Base-by-base conservation (phyloP, 2,113 vertebrate species). In the Rhodinocichla rosea region DNA sequence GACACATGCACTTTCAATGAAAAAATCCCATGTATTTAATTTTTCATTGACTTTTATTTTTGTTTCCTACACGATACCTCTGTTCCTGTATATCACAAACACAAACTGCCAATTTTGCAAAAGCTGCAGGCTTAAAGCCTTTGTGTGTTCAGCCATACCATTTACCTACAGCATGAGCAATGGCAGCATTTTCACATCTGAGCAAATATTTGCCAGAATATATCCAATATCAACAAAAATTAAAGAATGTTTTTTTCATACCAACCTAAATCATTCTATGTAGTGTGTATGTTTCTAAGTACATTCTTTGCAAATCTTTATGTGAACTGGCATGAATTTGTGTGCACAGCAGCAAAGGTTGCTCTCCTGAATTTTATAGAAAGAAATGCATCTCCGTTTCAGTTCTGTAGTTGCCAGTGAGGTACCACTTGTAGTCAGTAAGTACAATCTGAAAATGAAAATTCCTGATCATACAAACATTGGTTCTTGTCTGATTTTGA, bases 181-280 rank as follows among this genome's bases (percentile, higher is more conserved):
- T 90, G 96, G 97, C 97, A 97, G 87, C 98, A 98, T 98, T 98
- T 98, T 97, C 89, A 90, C 5, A 1, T 84, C 53, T 47, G 63
- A 64, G n/a, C 40, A 83, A 18, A 11, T 76, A 65, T 44, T 33
- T 33, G 24, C 44, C 55, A 33, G 68, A 69, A 53, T 42, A 30
- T 56, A 56, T 14, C 30, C 71, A 23, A 15, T 40, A 17, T 37
- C 42, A 75, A 30, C 21, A 65, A 69, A 67, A 59, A 35, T 47
- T 28, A 30, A 83, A 55, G 16, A 45, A 53, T 64, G 42, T 19
- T 27, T 40, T 40, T 50, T 60, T 37, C 2, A 1, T 40, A 4
- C 20, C 16, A 62, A 37, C 18, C 20, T 30, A 47, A 59, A 17
- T 74, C 49, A 50, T 92, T 45, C 32, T 44, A 3, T 56, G 26